A percentile compares a stretch with the other conserved stretches of the same genome.
Evolutionary conservation across 2,797 vertebrate genomes (phyloP).

Genomic region (Knipowitschia caucasica): DNA sequence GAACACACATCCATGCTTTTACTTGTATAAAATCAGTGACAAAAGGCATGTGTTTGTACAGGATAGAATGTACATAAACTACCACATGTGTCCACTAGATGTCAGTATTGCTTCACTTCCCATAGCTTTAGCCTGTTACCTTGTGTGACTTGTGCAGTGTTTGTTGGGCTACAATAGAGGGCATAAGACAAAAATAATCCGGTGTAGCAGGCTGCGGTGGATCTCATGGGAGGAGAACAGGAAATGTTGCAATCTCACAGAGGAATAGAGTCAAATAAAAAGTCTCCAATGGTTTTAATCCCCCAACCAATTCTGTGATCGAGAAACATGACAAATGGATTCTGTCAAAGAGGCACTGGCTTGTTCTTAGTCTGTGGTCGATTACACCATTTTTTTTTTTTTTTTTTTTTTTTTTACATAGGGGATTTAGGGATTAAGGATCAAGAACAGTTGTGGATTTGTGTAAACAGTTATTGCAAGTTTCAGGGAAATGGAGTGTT

Average conservation of each 20-base stretch:
- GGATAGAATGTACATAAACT: constrained; percentile 7
- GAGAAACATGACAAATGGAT: neutral
- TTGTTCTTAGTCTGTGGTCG: neutral
- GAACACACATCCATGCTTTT: neutral
- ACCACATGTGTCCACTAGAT: constrained; percentile 52
- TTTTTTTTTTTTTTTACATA: too few species aligned
- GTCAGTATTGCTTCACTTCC: constrained; percentile 58
- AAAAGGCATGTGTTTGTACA: constrained; percentile 1
- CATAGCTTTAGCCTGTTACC: neutral
- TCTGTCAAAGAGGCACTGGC: neutral
- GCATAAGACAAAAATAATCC: neutral
- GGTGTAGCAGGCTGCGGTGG: neutral
- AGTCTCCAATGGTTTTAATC: neutral
- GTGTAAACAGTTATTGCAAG: too few species aligned
- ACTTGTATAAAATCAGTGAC: neutral
- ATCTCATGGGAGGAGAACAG: neutral
- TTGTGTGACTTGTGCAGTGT: neutral
- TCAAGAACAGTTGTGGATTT: neutral
- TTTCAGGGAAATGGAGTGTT: too few species aligned
- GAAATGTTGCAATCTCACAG: neutral
- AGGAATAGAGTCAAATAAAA: neutral
- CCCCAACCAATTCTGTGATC: neutral
- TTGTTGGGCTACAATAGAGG: neutral
- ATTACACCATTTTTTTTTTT: too few species aligned
- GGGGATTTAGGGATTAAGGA: neutral